Percentiles rank a stretch among this genome's conserved stretches.
These are phyloP conservation scores for Oscheius sp. DNA, from an alignment of 2,888 invertebrate genomes.

Conservation along the genomic window DNA sequence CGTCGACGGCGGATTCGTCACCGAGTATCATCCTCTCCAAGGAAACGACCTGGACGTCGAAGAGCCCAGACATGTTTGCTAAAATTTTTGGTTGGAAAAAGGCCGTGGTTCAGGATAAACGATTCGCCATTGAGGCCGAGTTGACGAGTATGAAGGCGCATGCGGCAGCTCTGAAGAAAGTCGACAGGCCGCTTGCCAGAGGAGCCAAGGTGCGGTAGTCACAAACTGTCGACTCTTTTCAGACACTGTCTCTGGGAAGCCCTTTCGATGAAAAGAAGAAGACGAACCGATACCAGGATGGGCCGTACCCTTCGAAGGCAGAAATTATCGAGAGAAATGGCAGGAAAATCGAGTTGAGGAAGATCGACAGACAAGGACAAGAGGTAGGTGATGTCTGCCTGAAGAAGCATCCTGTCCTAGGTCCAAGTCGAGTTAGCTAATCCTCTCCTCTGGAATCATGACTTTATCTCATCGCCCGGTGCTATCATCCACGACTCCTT, in stretches of 20 bases:
- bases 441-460: slow-evolving; percentile 20
- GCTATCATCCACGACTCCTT: slow-evolving; percentile 24
- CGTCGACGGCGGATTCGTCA: slow-evolving; percentile 16
- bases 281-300: neutral
- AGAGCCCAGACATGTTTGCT: slow-evolving; percentile 1
- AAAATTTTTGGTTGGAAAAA: neutral
- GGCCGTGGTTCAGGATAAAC: slow-evolving; percentile 1
- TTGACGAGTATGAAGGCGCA: slow-evolving; percentile 22
- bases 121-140: slow-evolving; percentile 28
- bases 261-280: neutral
- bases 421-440: slow-evolving; percentile 15
- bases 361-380: slow-evolving; percentile 4
- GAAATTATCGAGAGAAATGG: slow-evolving; percentile 12
- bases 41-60: slow-evolving; percentile 10
- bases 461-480: slow-evolving; percentile 12
- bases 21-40: neutral
- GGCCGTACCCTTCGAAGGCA: slow-evolving; percentile 5
- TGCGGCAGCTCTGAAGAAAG: slow-evolving; percentile 7
- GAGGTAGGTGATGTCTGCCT: neutral
- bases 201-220: slow-evolving; percentile 6
- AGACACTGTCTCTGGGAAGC: neutral
- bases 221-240: neutral
- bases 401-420: neutral
- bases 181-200: neutral
- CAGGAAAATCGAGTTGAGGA: slow-evolving; percentile 6